Percentiles rank a stretch among this genome's conserved stretches.
phyloP scores from a whole-genome alignment of 2,113 vertebrate genomes.

The Mirounga angustirostris region DNA sequence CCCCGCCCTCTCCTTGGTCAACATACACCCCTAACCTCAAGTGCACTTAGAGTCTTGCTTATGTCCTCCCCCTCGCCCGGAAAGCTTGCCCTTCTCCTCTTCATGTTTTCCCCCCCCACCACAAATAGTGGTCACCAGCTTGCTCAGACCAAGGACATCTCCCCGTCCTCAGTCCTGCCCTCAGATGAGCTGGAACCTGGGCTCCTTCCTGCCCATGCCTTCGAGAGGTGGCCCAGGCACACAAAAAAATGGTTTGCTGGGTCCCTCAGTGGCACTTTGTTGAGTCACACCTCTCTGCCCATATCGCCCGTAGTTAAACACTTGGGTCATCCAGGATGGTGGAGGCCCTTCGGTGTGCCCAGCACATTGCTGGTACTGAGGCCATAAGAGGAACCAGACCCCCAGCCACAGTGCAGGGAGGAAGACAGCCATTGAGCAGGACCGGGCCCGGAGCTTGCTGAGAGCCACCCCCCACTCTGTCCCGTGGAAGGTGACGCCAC shows the following conservation, averaged over 20 bases:
- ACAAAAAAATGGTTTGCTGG: background rate
- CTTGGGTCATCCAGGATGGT: no score
- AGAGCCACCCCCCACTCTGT: background rate
- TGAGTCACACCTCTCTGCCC: background rate
- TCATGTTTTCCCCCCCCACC: fast-evolving
- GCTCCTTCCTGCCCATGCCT: background rate
- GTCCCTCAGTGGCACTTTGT: background rate
- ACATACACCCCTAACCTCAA: background rate
- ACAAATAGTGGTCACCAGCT: background rate
- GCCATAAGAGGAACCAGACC: fast-evolving
- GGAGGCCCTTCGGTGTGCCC: background rate
- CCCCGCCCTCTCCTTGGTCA: background rate
- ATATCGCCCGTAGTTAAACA: background rate
- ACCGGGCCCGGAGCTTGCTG: fast-evolving
- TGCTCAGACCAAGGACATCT: background rate
- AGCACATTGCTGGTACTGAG: background rate
- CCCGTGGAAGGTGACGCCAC: background rate
- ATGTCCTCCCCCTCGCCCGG: background rate
- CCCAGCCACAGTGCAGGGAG: background rate
- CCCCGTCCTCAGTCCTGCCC: background rate
- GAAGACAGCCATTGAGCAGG: background rate
- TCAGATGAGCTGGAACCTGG: background rate
- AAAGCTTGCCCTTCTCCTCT: background rate
- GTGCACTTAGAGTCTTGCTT: background rate
- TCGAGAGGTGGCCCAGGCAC: background rate